These are phyloP conservation scores for Ophioninae sp. DNA, from an alignment of 2,888 invertebrate species.

Conservation along the genomic window DNA sequence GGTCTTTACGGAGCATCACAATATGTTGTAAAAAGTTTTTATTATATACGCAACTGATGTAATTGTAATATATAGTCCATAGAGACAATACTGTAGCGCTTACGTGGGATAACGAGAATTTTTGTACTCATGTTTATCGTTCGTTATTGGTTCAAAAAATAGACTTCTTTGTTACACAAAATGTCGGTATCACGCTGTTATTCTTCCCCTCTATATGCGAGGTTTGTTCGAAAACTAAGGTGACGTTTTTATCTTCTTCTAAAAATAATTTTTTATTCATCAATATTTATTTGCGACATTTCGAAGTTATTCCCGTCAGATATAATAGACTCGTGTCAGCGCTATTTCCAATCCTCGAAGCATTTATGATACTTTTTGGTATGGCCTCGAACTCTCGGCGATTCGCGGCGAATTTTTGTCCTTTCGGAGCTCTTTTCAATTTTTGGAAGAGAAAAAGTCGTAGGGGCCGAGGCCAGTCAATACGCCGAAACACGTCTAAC, in stretches of 20 bases:
- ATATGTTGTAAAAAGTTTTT: slow-evolving; percentile 67
- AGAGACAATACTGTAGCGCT: slow-evolving; percentile 45
- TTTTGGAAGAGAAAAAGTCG: too few species aligned
- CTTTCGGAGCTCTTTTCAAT: too few species aligned
- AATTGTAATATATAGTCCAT: slow-evolving; percentile 68
- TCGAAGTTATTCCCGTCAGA: not conserved
- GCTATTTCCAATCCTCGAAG: too few species aligned
- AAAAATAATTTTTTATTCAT: not conserved
- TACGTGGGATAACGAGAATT: slow-evolving; percentile 58
- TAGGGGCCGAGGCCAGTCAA: too few species aligned
- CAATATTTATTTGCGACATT: not conserved
- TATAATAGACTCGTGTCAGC: too few species aligned
- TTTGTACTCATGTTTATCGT: slow-evolving; percentile 61
- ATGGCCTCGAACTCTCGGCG: too few species aligned
- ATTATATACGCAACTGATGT: slow-evolving; percentile 53
- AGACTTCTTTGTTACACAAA: slow-evolving; percentile 57
- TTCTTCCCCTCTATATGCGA: not conserved
- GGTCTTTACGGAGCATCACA: slow-evolving; percentile 65
- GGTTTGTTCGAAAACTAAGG: not conserved
- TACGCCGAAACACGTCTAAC: too few species aligned
- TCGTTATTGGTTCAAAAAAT: slow-evolving; percentile 62
- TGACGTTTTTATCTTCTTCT: not conserved
- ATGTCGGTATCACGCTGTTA: not conserved
- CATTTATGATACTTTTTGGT: too few species aligned
- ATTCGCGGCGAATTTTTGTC: too few species aligned